These are phyloP conservation scores for Brachylomia viminalis DNA, from an alignment of 2,888 invertebrate genomes.

Conservation along the genomic window DNA sequence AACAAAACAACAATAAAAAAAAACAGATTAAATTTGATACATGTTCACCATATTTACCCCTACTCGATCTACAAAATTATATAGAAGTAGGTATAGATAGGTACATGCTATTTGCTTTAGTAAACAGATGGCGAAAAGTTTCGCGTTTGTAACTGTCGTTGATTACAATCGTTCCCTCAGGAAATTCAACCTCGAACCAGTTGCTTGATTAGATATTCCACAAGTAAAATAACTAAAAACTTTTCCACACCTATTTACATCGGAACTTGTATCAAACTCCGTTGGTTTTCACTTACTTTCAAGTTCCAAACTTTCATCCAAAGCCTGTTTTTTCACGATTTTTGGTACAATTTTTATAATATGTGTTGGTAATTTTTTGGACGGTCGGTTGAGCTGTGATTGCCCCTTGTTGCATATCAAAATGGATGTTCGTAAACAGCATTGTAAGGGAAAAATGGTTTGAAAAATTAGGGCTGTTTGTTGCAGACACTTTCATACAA, in stretches of 20 bases:
- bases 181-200: slow-evolving; percentile 57
- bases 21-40: background rate
- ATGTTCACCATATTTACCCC: background rate
- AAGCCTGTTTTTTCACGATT: slow-evolving; percentile 39
- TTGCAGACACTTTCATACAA: slow-evolving; percentile 38
- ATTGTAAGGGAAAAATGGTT: slow-evolving; percentile 42
- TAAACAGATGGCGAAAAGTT: slow-evolving; percentile 50
- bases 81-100: background rate
- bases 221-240: slow-evolving; percentile 53
- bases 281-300: slow-evolving; percentile 49
- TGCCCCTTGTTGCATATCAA: slow-evolving; percentile 39
- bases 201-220: slow-evolving; percentile 58
- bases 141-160: slow-evolving; percentile 50
- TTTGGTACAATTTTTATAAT: slow-evolving; percentile 49
- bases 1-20: too few species aligned
- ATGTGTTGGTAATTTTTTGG: slow-evolving; percentile 61
- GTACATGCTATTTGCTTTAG: slow-evolving; percentile 16
- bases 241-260: slow-evolving; percentile 35
- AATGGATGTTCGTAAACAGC: slow-evolving; percentile 36
- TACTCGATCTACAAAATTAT: too few species aligned
- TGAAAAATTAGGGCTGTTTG: slow-evolving; percentile 30
- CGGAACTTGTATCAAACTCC: slow-evolving; percentile 38
- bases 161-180: slow-evolving; percentile 60
- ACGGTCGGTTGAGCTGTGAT: slow-evolving; percentile 38
- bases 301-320: slow-evolving; percentile 39